Percentiles rank a stretch among this genome's conserved stretches.
Evolutionary conservation across 2,888 invertebrate genomes (phyloP).

Genomic region (Tyria jacobaeae): DNA sequence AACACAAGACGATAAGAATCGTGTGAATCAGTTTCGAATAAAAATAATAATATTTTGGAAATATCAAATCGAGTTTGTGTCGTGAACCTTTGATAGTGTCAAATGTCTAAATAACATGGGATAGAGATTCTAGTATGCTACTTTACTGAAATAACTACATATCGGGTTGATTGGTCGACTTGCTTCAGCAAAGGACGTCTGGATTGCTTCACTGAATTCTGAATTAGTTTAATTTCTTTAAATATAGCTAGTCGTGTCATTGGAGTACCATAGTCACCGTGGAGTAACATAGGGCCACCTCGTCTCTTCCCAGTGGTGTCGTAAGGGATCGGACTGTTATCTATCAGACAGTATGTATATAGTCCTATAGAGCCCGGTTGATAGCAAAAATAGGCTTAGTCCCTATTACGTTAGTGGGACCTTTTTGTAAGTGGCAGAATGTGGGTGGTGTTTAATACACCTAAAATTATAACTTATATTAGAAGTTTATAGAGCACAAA

Average conservation of each 20-base stretch:
- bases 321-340: no score
- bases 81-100: slow-evolving; percentile 29
- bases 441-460: no score
- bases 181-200: slow-evolving; percentile 27
- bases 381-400: no score
- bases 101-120: slow-evolving; percentile 44
- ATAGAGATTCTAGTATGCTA: slow-evolving; percentile 54
- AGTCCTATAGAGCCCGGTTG: no score
- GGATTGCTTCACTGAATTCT: slow-evolving; percentile 18
- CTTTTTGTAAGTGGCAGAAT: no score
- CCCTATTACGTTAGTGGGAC: no score
- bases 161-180: slow-evolving; percentile 47
- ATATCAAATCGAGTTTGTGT: slow-evolving; percentile 32
- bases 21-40: slow-evolving; percentile 39
- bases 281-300: no score
- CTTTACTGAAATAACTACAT: slow-evolving; percentile 64
- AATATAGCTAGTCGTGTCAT: slow-evolving; percentile 22
- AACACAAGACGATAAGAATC: slow-evolving; percentile 33
- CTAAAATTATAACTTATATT: no score
- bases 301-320: no score
- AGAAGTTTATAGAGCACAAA: no score
- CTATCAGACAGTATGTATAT: no score
- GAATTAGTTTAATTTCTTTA: slow-evolving; percentile 44
- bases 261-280: no score
- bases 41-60: slow-evolving; percentile 26